Evolutionary conservation across 2,797 vertebrate genomes (phyloP).

Genomic region (Nannoperca obscura): DNA sequence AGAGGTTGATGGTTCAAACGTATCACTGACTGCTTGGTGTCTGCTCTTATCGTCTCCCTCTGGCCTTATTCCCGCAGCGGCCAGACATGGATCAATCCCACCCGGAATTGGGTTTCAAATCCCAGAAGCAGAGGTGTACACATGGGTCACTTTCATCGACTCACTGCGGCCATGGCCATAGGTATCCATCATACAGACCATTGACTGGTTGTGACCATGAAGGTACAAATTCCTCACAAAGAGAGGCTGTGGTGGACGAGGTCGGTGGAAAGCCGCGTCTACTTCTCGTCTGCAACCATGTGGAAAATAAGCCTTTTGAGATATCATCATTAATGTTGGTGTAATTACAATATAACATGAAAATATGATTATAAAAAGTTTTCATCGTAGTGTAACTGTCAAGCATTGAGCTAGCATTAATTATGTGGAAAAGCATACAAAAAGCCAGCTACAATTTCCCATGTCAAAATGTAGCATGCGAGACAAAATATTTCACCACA

Average conservation of each 20-base stretch:
- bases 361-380: neutral
- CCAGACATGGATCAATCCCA: conserved; percentile 84
- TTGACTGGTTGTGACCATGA: conserved; percentile 73
- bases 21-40: conserved; percentile 75
- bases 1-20: conserved; percentile 75
- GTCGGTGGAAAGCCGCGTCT: conserved; percentile 38
- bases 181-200: conserved; percentile 71
- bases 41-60: conserved; percentile 79
- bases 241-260: conserved; percentile 52
- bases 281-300: conserved; percentile 38
- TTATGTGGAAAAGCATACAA: neutral
- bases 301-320: conserved; percentile 47
- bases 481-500: neutral
- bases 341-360: conserved; percentile 20
- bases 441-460: neutral
- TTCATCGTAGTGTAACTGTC: neutral
- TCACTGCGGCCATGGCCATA: conserved; percentile 64
- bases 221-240: conserved; percentile 65
- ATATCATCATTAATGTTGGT: conserved; percentile 33
- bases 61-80: conserved; percentile 68
- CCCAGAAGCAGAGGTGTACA: conserved; percentile 80
- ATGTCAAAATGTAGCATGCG: neutral
- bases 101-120: conserved; percentile 81
- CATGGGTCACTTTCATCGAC: conserved; percentile 79
- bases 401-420: neutral